Evolutionary conservation across 2,113 vertebrate genomes (phyloP).

Genomic region (Nothocercus nigrocapillus): DNA sequence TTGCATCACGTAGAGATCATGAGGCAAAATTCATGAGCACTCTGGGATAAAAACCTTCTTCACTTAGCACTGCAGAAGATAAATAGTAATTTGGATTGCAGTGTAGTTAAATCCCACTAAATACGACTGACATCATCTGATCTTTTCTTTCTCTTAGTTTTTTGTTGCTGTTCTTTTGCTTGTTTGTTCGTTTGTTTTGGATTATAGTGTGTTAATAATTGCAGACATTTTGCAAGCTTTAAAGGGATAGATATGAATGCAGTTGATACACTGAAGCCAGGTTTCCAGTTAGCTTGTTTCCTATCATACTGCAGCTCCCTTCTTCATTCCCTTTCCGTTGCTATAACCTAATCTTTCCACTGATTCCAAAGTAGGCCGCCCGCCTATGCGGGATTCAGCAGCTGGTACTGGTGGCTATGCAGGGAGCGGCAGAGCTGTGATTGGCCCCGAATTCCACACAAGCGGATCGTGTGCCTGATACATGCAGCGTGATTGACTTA

Average conservation of each 20-base stretch:
- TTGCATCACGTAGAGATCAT: not conserved
- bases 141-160: not conserved
- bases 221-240: not conserved
- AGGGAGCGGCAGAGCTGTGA: not conserved
- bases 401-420: not conserved
- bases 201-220: not conserved
- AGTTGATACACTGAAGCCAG: not conserved
- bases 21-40: rapidly evolving
- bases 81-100: not conserved
- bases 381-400: not conserved
- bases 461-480: not conserved
- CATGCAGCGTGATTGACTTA: not conserved
- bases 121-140: not conserved
- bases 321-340: not conserved
- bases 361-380: not conserved
- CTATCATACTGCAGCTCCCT: not conserved
- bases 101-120: not conserved
- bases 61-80: not conserved
- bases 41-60: not conserved
- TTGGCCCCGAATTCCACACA: not conserved
- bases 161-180: too few species aligned
- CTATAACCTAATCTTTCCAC: not conserved
- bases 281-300: not conserved
- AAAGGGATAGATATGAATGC: not conserved
- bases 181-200: not conserved